These are phyloP conservation scores for Cotesia glomerata DNA, from an alignment of 1,140 invertebrate genomes.

Conservation along the genomic window DNA sequence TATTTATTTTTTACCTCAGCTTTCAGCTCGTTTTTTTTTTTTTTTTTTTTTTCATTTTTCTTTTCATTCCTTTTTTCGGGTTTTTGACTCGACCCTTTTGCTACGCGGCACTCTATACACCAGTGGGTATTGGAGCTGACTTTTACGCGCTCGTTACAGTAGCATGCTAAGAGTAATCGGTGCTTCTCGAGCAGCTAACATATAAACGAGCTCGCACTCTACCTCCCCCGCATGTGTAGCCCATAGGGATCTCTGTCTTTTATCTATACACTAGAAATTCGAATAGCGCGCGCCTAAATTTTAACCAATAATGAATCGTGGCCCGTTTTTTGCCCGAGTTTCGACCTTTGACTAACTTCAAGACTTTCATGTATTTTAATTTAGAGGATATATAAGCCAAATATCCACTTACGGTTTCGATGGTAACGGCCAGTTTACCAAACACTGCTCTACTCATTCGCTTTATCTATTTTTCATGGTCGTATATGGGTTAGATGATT, in stretches of 20 bases:
- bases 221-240: constrained; percentile 11
- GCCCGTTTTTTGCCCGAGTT: too few species aligned
- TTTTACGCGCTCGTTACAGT: constrained; percentile 15
- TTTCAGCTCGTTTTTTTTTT: not conserved
- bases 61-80: not conserved
- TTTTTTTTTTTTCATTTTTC: too few species aligned
- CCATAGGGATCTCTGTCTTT: constrained; percentile 2
- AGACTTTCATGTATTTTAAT: too few species aligned
- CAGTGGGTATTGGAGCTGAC: constrained; percentile 18
- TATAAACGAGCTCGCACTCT: constrained; percentile 9
- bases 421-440: constrained; percentile 31
- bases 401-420: constrained; percentile 30
- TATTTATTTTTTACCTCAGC: not conserved
- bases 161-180: constrained; percentile 8
- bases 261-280: too few species aligned
- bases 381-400: not conserved
- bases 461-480: not conserved
- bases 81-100: constrained; percentile 16
- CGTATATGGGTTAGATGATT: not conserved
- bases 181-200: not conserved
- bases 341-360: too few species aligned
- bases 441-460: not conserved
- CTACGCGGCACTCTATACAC: not conserved
- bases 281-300: too few species aligned
- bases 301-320: too few species aligned